Conservation (phyloP, 1,140 invertebrate genomes). For the Littorina saxatilis region DNA sequence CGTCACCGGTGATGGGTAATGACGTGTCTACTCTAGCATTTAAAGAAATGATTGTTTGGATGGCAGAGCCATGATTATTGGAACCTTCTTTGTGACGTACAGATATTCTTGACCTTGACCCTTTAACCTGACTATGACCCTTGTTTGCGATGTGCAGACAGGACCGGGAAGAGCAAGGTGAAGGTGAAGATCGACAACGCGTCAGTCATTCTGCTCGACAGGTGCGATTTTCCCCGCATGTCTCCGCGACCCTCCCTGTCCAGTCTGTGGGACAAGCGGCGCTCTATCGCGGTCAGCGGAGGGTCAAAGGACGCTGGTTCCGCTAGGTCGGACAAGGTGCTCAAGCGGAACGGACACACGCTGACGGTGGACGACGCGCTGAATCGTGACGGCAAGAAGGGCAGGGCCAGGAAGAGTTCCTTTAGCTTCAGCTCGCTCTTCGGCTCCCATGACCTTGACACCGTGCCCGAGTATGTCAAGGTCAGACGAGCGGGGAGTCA, state of each 20-base stretch:
- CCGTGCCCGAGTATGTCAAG: not conserved
- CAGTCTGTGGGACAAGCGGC: conserved; percentile 25
- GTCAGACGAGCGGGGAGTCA: conserved; percentile 29
- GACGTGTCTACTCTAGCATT: too few species aligned
- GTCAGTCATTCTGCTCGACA: conserved; percentile 52
- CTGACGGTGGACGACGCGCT: conserved; percentile 29
- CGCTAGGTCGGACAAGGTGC: conserved; percentile 19
- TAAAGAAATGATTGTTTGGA: too few species aligned
- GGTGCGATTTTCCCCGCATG: conserved; percentile 47
- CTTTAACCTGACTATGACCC: too few species aligned
- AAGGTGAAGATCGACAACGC: conserved; percentile 56
- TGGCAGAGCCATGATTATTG: too few species aligned
- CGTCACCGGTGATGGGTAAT: too few species aligned
- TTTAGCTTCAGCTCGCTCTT: conserved; percentile 1
- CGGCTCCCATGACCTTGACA: not conserved
- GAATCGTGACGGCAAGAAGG: not conserved
- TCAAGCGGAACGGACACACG: conserved; percentile 21
- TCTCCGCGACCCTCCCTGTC: conserved; percentile 49
- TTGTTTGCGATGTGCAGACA: too few species aligned
- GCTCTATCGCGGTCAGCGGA: not conserved
- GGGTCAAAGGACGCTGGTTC: conserved; percentile 24
- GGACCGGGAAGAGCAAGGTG: conserved; percentile 53
- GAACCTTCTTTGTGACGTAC: too few species aligned
- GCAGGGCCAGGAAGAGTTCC: conserved; percentile 6
- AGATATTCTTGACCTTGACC: too few species aligned